phyloP scores from a whole-genome alignment of 2,888 invertebrate species.

The Capitulum mitella region DNA sequence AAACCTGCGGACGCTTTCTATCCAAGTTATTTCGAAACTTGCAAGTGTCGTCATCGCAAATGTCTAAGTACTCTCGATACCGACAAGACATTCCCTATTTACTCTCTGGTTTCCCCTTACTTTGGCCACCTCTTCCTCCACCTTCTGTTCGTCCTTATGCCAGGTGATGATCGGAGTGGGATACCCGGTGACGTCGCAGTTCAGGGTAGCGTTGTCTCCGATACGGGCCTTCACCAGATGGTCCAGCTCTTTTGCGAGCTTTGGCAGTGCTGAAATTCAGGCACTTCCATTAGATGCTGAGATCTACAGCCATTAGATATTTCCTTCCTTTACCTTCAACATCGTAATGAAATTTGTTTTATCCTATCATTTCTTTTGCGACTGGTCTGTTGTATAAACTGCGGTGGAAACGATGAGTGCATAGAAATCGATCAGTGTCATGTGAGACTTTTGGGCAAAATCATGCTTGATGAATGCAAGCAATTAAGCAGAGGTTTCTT shows the following conservation, averaged over 20 bases:
- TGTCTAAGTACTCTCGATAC: too few species aligned
- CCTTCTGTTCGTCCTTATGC: conserved; percentile 25
- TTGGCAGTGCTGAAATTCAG: neutral
- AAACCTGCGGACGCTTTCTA: too few species aligned
- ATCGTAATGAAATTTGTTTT: neutral
- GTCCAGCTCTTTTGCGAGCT: neutral
- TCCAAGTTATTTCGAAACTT: too few species aligned
- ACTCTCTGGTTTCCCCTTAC: neutral
- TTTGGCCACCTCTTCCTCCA: neutral
- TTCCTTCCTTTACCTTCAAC: too few species aligned
- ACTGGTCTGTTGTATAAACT: neutral
- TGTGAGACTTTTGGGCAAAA: neutral
- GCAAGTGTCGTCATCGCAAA: too few species aligned
- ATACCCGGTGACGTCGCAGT: conserved; percentile 31
- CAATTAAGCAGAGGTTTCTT: neutral
- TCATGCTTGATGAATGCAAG: neutral
- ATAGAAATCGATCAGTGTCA: neutral
- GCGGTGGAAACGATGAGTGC: neutral
- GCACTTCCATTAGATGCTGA: neutral
- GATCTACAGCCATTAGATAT: neutral
- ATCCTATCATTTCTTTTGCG: too few species aligned
- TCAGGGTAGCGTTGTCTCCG: conserved; percentile 42
- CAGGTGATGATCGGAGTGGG: conserved; percentile 31
- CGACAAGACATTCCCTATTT: too few species aligned
- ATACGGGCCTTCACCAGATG: conserved; percentile 38